Evolutionary conservation across 1,140 invertebrate species (phyloP).

Genomic region (Drosophila ohnishii): DNA sequence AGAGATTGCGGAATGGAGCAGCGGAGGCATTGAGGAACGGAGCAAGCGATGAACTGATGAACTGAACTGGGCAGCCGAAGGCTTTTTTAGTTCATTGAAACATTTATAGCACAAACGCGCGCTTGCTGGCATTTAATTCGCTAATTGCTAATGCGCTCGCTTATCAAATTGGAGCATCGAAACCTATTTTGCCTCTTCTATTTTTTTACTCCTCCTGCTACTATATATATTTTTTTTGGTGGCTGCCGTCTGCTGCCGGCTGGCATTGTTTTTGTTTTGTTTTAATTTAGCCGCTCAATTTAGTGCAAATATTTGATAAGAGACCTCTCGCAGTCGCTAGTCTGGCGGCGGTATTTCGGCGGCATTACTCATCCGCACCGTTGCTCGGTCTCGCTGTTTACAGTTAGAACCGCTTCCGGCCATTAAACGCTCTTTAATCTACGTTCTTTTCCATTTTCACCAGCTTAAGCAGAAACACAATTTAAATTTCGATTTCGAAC

Average conservation of each 20-base stretch:
- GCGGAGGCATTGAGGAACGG: slow-evolving; percentile 1
- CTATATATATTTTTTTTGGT: slow-evolving; percentile 21
- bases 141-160: slow-evolving; percentile 77
- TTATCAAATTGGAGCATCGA: slow-evolving; percentile 80
- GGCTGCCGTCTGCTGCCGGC: slow-evolving; percentile 38
- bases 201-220: slow-evolving; percentile 16
- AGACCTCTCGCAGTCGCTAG: slow-evolving; percentile 30
- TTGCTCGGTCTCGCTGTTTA: slow-evolving; percentile 40
- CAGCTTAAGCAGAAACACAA: slow-evolving; percentile 15
- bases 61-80: slow-evolving; percentile 32
- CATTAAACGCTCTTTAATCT: slow-evolving; percentile 33
- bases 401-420: slow-evolving; percentile 60
- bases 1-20: slow-evolving; percentile 23
- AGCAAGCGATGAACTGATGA: slow-evolving; percentile 14
- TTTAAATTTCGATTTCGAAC: slow-evolving; percentile 30
- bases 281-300: slow-evolving; percentile 78
- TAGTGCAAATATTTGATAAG: slow-evolving; percentile 79
- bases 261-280: slow-evolving; percentile 50
- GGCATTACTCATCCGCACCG: slow-evolving; percentile 71
- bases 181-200: slow-evolving; percentile 51
- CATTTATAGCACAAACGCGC: slow-evolving; percentile 71
- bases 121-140: slow-evolving; percentile 68
- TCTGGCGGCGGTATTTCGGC: slow-evolving; percentile 37
- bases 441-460: neutral
- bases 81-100: slow-evolving; percentile 75